phyloP scores from a whole-genome alignment of 2,888 invertebrate genomes.

The Agrotis puta region DNA sequence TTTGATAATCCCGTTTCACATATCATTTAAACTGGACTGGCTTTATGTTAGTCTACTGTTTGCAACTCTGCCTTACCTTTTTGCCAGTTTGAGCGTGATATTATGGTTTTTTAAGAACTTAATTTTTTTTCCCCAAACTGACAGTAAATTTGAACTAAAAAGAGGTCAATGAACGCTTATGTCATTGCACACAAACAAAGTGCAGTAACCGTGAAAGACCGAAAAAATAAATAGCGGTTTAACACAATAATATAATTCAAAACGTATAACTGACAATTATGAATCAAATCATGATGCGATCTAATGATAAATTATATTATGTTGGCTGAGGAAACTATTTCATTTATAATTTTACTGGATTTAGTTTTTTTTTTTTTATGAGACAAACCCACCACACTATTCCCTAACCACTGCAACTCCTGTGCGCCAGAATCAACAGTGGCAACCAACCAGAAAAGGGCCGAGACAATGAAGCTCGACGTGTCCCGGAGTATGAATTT shows the following conservation, averaged over 20 bases:
- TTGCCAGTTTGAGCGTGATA: no score
- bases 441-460: no score
- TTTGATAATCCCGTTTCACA: no score
- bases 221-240: conserved; percentile 18
- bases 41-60: no score
- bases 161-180: conserved; percentile 38
- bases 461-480: no score
- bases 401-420: no score
- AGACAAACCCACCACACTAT: no score
- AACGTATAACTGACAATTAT: conserved; percentile 5
- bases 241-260: background rate
- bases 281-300: conserved; percentile 1
- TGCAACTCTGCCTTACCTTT: no score
- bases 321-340: background rate
- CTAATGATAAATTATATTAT: background rate
- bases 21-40: no score
- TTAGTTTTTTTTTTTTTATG: no score
- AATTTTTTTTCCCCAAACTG: background rate
- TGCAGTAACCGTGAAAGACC: conserved; percentile 23
- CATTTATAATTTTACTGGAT: background rate
- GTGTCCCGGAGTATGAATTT: no score
- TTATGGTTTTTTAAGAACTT: background rate
- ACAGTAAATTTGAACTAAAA: background rate
- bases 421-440: no score
- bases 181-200: conserved; percentile 40